phyloP scores from a whole-genome alignment of 2,113 vertebrate species.

The Perca fluviatilis region DNA sequence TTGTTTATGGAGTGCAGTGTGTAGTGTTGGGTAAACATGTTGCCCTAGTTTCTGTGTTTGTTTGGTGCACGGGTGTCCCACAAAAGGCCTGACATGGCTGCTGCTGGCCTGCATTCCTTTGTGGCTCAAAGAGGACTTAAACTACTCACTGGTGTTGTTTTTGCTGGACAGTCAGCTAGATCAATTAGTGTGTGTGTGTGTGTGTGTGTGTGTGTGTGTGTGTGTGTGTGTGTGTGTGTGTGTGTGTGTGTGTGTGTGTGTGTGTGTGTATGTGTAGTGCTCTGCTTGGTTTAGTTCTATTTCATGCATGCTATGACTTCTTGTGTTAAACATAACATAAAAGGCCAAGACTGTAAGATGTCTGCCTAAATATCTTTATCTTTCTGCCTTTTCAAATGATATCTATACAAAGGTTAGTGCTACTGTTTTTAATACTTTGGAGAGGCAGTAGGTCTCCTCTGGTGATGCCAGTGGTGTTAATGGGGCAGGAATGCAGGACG shows the following conservation, averaged over 20 bases:
- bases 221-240: no score
- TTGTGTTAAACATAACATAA: not conserved
- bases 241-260: no score
- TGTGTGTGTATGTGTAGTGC: no score
- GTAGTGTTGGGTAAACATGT: slow-evolving; percentile 66
- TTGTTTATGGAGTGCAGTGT: slow-evolving; percentile 54
- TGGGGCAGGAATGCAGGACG: slow-evolving; percentile 81
- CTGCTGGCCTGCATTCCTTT: slow-evolving; percentile 76
- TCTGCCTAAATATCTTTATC: not conserved
- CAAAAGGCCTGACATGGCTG: slow-evolving; percentile 66
- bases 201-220: no score
- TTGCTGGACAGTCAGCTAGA: slow-evolving; percentile 47
- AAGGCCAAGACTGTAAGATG: slow-evolving; percentile 10
- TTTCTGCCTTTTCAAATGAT: slow-evolving; percentile 32
- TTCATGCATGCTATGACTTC: slow-evolving; percentile 6
- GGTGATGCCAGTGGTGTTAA: slow-evolving; percentile 71
- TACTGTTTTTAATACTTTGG: slow-evolving; percentile 51
- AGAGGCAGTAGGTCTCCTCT: slow-evolving; percentile 54
- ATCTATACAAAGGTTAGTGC: slow-evolving; percentile 30
- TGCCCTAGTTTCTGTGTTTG: slow-evolving; percentile 76
- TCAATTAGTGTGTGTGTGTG: not conserved
- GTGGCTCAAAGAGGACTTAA: slow-evolving; percentile 55
- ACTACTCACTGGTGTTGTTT: slow-evolving; percentile 58
- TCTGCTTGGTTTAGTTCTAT: not conserved
- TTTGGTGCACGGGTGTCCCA: slow-evolving; percentile 67